Evolutionary conservation across 2,797 vertebrate species (phyloP), one percentile per base, ranked within the genome.

Genomic region (Spinibarbus caldwelli): DNA sequence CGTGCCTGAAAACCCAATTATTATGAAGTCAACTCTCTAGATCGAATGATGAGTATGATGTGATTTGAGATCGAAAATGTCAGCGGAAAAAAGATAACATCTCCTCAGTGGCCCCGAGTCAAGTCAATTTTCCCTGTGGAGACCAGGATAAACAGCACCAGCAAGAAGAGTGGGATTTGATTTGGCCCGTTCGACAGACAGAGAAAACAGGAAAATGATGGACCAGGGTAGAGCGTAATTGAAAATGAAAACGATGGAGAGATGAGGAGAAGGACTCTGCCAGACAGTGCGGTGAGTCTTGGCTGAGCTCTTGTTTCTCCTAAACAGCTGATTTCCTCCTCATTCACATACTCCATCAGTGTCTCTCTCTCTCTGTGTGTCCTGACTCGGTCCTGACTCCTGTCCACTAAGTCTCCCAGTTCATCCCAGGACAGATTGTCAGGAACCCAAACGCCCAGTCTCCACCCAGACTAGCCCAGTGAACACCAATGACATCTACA

Each of bases 361-460:
- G 64, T 78, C 49, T 83, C 17, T 80, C 62, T 31, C 12, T 62
- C 26, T 64, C 14, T 64, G 1, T 78, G 52, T 88, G 78, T 80
- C 54, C n/a, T n/a, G n/a, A n/a, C n/a, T 80, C 21, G 26, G 38
- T 67, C 67, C 75, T 71, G 83, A 79, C 38, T 64, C 54, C 70
- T 52, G 57, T 82, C 66, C 71, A 72, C 73, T 45, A 15, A 77
- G 59, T 81, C 57, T 49, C 41, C 41, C 68, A 47, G 87, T 88
- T 88, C 89, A 89, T 80, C 64, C 77, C 68, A 87, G 89, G 89
- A 89, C 88, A 88, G 82, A 82, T 67, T 89, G 72, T 85, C 80
- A 87, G 72, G 34, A 80, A 85, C 86, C 34, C 84, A 68, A 71
- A 86, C 70, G 66, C 82, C 84, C 88, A 70, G 36, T 84, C 26